Evolutionary conservation across 92 coral and sea anemone species (phyloP), one percentile per base, ranked within the genome.

Genomic region (Zoanthus sansibaricus): DNA sequence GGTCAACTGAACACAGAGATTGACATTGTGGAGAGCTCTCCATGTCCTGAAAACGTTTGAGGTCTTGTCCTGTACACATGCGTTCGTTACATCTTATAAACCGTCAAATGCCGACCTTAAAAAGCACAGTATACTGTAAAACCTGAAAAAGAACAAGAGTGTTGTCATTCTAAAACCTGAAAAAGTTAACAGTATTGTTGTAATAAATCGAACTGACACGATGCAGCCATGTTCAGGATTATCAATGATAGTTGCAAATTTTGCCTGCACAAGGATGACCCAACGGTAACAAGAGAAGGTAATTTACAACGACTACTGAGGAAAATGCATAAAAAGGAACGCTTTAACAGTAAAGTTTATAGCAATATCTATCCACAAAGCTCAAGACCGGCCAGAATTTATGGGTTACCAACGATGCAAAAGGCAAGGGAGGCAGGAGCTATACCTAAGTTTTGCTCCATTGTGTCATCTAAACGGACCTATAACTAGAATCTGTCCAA

Each of bases 91-190:
- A 30, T 78, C 84, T 32, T 78, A 11, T 44, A 62, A 69, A 30
- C 84, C 84, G 32, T 54, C 45, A 18, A 62, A 62, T 31, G 42
- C 67, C 70, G 84, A 78, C 84, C 33, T 78, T 42, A 78, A 46
- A 69, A 78, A 78, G 4, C 59, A 78, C 71, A 62, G 14, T 0
- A 78, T 78, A 15, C 71, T 78, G 68, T 5, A 3, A 37, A 72
- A 72, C 77, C 48, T 72, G 18, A 0, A 61, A 11, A 61, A 59
- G 67, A 59, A 59, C 67, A 59, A 61, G 68, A 61, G 68, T 1
- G 68, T 61, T 15, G 68, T 61, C 18, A 61, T 61, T 61, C 68
- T 61, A 61, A 61, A 61, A 61, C 68, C 30, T 61, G 68, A 49
- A 4, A 61, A 61, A 61, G 68, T 30, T 4, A 61, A 61, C 68